Evolutionary conservation across 1,140 invertebrate genomes (phyloP).

Genomic region (Bombus sylvicola): DNA sequence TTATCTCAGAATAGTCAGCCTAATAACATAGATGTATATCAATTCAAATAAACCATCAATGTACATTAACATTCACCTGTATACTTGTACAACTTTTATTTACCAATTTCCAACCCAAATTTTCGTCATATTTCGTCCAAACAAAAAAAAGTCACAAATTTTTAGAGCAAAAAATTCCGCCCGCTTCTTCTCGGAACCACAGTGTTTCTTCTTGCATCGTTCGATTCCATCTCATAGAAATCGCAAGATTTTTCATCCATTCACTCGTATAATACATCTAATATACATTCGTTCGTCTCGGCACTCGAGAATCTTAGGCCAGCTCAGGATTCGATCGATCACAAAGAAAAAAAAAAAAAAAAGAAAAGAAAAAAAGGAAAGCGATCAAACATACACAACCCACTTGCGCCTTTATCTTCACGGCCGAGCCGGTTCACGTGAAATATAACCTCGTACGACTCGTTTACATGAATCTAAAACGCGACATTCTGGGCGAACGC

Average conservation of each 20-base stretch:
- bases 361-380: background rate
- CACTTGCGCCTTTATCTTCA: slow-evolving; percentile 3
- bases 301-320: slow-evolving; percentile 24
- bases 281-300: slow-evolving; percentile 6
- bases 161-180: no score
- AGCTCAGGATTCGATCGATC: slow-evolving; percentile 15
- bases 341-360: background rate
- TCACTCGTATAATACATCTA: slow-evolving; percentile 29
- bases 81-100: no score
- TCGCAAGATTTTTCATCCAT: slow-evolving; percentile 26
- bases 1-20: no score
- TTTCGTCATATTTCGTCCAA: background rate
- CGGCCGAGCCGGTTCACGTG: background rate
- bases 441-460: slow-evolving; percentile 6
- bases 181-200: slow-evolving; percentile 33
- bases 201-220: background rate
- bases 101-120: no score
- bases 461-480: slow-evolving; percentile 45
- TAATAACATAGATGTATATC: no score
- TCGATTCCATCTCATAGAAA: background rate
- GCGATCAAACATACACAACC: slow-evolving; percentile 16
- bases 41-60: no score
- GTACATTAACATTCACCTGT: no score
- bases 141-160: background rate
- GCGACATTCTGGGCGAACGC: slow-evolving; percentile 24